phyloP scores from a whole-genome alignment of 2,888 invertebrate genomes.

The Icerya purchasi region DNA sequence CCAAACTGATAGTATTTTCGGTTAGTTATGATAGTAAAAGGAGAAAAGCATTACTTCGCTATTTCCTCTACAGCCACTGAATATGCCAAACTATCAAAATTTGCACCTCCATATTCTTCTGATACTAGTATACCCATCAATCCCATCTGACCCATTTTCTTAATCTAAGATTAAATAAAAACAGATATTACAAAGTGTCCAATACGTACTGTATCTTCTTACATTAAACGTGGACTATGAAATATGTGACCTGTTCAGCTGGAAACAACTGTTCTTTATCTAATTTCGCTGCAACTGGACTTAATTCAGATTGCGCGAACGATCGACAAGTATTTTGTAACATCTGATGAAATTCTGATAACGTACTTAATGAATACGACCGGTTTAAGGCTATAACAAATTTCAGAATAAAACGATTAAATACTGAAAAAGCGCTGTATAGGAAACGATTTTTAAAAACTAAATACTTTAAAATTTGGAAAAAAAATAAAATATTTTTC shows the following conservation, averaged over 20 bases:
- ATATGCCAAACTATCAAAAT: conserved; percentile 43
- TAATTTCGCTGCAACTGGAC: conserved; percentile 60
- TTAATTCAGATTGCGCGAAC: conserved; percentile 74
- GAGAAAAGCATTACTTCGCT: conserved; percentile 29
- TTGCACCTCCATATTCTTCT: conserved; percentile 43
- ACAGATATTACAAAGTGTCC: too few relatives aligned
- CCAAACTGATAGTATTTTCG: too few relatives aligned
- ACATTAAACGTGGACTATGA: too few relatives aligned
- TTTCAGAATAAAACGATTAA: too few relatives aligned
- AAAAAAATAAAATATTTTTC: too few relatives aligned
- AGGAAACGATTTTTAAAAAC: too few relatives aligned
- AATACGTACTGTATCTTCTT: too few relatives aligned
- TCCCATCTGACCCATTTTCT: conserved; percentile 44
- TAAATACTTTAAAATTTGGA: too few relatives aligned
- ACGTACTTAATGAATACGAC: conserved; percentile 22
- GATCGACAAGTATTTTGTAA: conserved; percentile 76
- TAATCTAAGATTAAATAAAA: conserved; percentile 30
- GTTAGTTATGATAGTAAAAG: too few relatives aligned
- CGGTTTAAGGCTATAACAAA: neutral
- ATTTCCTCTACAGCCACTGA: conserved; percentile 57
- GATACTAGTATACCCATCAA: conserved; percentile 43
- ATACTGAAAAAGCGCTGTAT: too few relatives aligned
- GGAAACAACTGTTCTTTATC: conserved; percentile 72
- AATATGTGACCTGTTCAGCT: conserved; percentile 31
- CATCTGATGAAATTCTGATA: conserved; percentile 81